Evolutionary conservation across 2,888 invertebrate genomes (phyloP), one percentile per base, ranked within the genome.

Genomic region (Acronicta aceris): DNA sequence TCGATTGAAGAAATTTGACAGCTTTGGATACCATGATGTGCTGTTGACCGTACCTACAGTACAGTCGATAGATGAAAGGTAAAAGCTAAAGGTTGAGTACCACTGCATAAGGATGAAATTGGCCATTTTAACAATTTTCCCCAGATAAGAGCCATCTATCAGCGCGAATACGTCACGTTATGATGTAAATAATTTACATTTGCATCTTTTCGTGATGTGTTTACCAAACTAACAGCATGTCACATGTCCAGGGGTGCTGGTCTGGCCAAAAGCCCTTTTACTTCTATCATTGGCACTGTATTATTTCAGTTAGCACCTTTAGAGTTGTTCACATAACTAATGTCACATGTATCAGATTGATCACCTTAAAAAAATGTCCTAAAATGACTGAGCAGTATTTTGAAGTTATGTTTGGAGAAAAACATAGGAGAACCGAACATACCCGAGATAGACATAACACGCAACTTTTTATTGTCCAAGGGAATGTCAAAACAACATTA

Each of bases 401-500:
- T 8, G 12, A 42, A 38, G 42, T 43, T 25, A 45, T 50, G 15
- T 48, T 45, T 46, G 38, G 52, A 59, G 30, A 45, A 50, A 63
- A 64, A 55, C 42, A 58, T 38, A 48, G 41, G 55, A 65, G 69
- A 73, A 76, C 72, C 71, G 55, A 74, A 75, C 78, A 80, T 70
- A 84, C 81, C 84, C 84, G 70, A 81, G 71, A 80, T 77, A 84
- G 87, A 86, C 87, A 86, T 87, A 86, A 85, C 83, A 76, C 74
- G 72, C 69, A 62, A 65, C 53, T 78, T 82, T 81, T 86, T 86
- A 84, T 83, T 87, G 86, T 87, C 86, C 83, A 80, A 77, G 85
- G 88, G 88, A 88, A 88, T 87, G 85, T 84, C 58, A 79, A 68
- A 73, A 74, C 58, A 73, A 74, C 47, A 55, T 58, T 25, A 57